Evolutionary conservation across 2,888 invertebrate genomes (phyloP).

Genomic region (Aporophyla nigra): DNA sequence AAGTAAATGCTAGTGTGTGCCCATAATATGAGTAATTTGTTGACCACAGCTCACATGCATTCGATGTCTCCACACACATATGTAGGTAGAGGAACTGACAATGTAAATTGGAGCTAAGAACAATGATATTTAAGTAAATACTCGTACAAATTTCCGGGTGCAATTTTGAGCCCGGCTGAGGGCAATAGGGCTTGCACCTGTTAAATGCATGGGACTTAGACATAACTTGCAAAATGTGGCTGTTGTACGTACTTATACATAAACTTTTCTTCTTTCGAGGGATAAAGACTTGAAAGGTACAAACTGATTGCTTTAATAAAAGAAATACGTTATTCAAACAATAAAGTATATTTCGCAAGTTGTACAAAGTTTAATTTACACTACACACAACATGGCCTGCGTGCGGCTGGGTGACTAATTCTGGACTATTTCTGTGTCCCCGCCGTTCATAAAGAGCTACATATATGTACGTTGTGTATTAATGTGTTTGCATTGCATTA

Average conservation of each 20-base stretch:
- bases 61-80: conserved; percentile 13
- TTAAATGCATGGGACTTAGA: not conserved
- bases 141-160: not conserved
- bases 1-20: not conserved
- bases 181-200: not conserved
- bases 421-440: conserved; percentile 79
- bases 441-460: conserved; percentile 61
- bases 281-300: not conserved
- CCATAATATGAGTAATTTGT: conserved; percentile 6
- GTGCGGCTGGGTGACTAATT: conserved; percentile 77
- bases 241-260: not conserved
- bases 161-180: not conserved
- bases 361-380: conserved; percentile 53
- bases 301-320: not conserved
- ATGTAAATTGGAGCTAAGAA: not conserved
- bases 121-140: not conserved
- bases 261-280: no score
- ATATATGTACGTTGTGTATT: conserved; percentile 34
- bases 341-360: conserved; percentile 51
- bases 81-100: not conserved
- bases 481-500: conserved; percentile 62
- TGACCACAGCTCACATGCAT: not conserved
- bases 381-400: conserved; percentile 40
- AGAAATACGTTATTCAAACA: conserved; percentile 20
- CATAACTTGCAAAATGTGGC: no score